Conservation (phyloP, 2,888 invertebrate genomes). For the Rosalia funebris region DNA sequence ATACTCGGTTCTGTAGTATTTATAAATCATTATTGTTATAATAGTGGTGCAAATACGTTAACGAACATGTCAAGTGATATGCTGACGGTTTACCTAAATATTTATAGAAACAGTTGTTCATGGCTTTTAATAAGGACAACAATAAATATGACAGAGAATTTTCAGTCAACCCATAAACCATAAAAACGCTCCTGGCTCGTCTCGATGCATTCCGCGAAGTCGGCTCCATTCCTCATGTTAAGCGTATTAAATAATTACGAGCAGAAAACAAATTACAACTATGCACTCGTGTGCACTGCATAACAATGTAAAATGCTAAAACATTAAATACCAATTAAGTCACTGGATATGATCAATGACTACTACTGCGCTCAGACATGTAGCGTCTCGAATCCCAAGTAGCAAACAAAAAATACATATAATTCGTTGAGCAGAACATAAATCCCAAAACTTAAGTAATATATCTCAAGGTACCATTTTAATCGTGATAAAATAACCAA, state of each 20-base stretch:
- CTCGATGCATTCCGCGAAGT: neutral
- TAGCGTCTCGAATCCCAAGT: slow-evolving; percentile 3
- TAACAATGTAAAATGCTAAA: slow-evolving; percentile 22
- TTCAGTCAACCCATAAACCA: slow-evolving; percentile 4
- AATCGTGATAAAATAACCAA: too few relatives aligned
- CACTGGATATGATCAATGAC: slow-evolving; percentile 15
- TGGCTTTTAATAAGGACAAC: slow-evolving; percentile 9
- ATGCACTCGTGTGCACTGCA: slow-evolving; percentile 16
- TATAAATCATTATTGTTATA: too few relatives aligned
- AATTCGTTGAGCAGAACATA: too few relatives aligned
- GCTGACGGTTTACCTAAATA: slow-evolving; percentile 1
- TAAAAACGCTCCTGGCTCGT: neutral
- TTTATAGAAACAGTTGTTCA: neutral
- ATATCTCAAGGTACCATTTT: too few relatives aligned
- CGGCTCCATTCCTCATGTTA: slow-evolving; percentile 15
- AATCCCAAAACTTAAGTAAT: too few relatives aligned
- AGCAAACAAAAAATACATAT: neutral
- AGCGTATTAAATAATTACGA: slow-evolving; percentile 17
- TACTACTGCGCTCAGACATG: neutral
- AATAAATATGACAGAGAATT: slow-evolving; percentile 5
- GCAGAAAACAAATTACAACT: slow-evolving; percentile 20
- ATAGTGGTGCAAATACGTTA: too few relatives aligned
- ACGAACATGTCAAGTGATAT: too few relatives aligned
- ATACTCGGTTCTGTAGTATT: too few relatives aligned
- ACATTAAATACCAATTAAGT: slow-evolving; percentile 19